Percentiles rank a stretch among this genome's conserved stretches.
Evolutionary conservation across 1,140 invertebrate species (phyloP).

Genomic region (Lepidostoma basale): DNA sequence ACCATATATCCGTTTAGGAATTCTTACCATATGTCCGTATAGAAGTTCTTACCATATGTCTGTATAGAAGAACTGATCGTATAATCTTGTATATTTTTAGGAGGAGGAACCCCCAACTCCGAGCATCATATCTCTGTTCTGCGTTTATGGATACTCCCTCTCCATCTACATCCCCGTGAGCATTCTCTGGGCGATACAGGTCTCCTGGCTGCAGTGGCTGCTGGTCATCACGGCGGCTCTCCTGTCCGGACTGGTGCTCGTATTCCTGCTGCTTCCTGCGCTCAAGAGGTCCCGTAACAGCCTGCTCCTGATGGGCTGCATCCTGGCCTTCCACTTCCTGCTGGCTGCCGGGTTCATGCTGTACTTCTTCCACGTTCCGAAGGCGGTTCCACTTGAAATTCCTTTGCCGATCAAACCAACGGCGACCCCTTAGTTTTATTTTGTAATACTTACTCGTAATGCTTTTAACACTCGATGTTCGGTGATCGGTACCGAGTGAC

Average conservation of each 20-base stretch:
- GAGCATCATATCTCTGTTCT: conserved; percentile 82
- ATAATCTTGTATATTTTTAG: too few species aligned
- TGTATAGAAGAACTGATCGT: too few species aligned
- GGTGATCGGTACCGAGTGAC: too few species aligned
- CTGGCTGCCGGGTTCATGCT: conserved; percentile 87
- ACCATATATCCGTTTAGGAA: too few species aligned
- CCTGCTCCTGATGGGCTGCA: conserved; percentile 69
- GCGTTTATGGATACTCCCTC: conserved; percentile 94
- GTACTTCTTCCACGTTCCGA: conserved; percentile 67
- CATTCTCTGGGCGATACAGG: conserved; percentile 89
- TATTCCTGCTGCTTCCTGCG: conserved; percentile 80
- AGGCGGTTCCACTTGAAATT: background rate
- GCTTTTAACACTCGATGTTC: too few species aligned
- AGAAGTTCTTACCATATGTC: too few species aligned
- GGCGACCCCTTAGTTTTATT: too few species aligned
- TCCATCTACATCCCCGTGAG: conserved; percentile 93
- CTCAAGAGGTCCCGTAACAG: conserved; percentile 72
- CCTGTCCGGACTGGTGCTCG: conserved; percentile 84
- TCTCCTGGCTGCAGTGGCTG: conserved; percentile 85
- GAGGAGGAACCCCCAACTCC: conserved; percentile 65
- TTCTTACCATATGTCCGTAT: too few species aligned
- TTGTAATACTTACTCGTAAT: too few species aligned
- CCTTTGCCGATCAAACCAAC: too few species aligned
- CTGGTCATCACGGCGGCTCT: conserved; percentile 79
- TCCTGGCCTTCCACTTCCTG: conserved; percentile 78